phyloP scores from a whole-genome alignment of 2,797 vertebrate genomes.

The Megalops cyprinoides region DNA sequence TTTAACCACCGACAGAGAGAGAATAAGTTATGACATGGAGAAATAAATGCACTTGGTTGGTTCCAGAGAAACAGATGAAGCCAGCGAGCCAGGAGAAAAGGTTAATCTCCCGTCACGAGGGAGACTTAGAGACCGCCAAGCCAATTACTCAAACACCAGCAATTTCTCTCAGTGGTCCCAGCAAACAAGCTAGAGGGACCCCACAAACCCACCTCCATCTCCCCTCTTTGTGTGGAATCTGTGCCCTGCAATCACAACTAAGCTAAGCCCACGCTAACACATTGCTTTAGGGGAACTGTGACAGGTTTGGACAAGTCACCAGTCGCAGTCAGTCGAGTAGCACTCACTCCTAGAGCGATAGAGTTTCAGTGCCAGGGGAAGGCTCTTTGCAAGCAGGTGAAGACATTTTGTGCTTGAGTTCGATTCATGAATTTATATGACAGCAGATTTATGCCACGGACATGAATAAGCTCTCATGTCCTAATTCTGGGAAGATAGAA shows the following conservation, averaged over 20 bases:
- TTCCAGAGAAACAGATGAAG: not conserved
- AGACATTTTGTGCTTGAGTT: conserved; percentile 28
- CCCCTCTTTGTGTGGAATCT: not conserved
- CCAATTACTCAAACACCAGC: conserved; percentile 37
- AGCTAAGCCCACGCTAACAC: not conserved
- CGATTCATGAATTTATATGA: conserved; percentile 36
- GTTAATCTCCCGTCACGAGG: conserved; percentile 40
- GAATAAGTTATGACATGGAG: conserved; percentile 12
- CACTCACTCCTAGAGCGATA: conserved; percentile 43
- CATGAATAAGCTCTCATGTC: conserved; percentile 37
- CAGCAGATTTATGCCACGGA: conserved; percentile 32
- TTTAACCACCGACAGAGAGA: not conserved
- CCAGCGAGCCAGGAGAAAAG: conserved; percentile 30
- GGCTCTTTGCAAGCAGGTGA: conserved; percentile 41
- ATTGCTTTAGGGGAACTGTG: conserved; percentile 27
- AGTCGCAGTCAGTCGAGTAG: conserved; percentile 42
- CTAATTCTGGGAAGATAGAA: not conserved
- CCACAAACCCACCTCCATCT: not conserved
- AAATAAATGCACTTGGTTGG: conserved; percentile 12
- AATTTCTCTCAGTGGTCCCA: too few relatives aligned
- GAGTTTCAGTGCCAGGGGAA: conserved; percentile 43
- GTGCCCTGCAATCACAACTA: not conserved
- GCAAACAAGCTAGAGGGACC: not conserved
- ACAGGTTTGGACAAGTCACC: conserved; percentile 60
- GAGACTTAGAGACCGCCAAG: conserved; percentile 25